phyloP scores from a whole-genome alignment of 2,113 vertebrate species.

The Leucoraja erinaceus region DNA sequence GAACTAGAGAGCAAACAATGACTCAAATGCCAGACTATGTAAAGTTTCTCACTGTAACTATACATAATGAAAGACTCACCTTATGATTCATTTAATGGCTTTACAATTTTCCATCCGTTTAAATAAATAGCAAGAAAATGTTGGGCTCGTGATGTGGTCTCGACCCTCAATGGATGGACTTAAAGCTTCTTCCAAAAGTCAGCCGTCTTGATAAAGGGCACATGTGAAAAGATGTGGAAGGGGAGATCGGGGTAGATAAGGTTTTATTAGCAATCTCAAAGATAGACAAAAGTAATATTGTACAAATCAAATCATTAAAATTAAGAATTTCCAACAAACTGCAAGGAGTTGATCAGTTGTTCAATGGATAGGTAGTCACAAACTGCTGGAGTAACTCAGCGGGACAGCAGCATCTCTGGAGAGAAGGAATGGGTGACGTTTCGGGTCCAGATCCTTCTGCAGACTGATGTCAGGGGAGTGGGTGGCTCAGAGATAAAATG shows the following conservation, averaged over 20 bases:
- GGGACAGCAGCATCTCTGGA: too few species aligned
- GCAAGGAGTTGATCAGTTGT: neutral
- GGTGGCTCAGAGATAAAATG: too few species aligned
- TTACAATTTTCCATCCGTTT: neutral
- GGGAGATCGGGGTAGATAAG: neutral
- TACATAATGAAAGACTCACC: neutral
- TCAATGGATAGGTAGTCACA: neutral
- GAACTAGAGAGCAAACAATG: neutral
- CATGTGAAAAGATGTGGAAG: neutral
- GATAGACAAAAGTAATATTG: neutral
- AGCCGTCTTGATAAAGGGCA: neutral
- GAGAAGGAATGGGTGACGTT: too few species aligned
- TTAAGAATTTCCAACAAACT: neutral
- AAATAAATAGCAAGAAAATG: neutral
- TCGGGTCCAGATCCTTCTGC: too few species aligned
- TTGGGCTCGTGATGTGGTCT: neutral
- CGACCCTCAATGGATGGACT: neutral
- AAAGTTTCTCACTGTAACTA: neutral
- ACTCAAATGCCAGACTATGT: neutral
- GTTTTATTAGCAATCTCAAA: neutral
- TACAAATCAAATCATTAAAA: neutral
- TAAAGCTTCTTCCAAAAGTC: neutral
- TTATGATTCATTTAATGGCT: neutral
- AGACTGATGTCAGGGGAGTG: too few species aligned
- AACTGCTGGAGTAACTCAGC: too few species aligned